Conservation (phyloP, 2,797 vertebrate species). For the Amniataba percoides region DNA sequence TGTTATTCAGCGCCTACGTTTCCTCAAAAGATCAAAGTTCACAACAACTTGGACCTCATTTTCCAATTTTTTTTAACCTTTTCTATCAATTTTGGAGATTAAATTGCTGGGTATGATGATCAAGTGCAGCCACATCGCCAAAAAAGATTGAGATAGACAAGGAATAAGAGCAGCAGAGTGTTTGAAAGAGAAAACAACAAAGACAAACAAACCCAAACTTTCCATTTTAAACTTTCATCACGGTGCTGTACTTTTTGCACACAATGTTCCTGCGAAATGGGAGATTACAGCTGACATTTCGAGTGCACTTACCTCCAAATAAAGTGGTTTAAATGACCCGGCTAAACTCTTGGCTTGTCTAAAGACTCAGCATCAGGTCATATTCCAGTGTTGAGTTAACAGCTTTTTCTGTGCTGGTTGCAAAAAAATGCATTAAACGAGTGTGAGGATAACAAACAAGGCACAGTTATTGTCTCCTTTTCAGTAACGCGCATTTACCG, state of each 20-base stretch:
- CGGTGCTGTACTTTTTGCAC: neutral
- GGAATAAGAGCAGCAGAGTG: neutral
- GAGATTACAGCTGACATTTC: neutral
- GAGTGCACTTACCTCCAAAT: neutral
- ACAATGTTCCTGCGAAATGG: neutral
- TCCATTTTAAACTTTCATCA: neutral
- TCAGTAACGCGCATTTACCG: neutral
- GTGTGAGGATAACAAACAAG: neutral
- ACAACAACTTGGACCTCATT: neutral
- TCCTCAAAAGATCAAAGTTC: constrained; percentile 29
- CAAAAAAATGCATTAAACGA: neutral
- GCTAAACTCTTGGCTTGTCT: neutral
- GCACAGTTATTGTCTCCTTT: neutral
- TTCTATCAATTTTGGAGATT: neutral
- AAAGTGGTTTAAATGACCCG: too few relatives aligned
- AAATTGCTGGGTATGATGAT: neutral
- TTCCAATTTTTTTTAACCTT: neutral
- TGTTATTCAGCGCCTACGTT: constrained; percentile 13
- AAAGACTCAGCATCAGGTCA: neutral
- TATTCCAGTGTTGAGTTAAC: neutral
- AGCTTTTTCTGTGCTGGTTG: neutral
- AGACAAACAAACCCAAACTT: neutral
- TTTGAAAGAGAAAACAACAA: neutral
- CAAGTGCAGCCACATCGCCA: neutral
- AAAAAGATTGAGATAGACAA: neutral